A percentile compares a stretch with the other conserved stretches of the same genome.
These are phyloP conservation scores for Myrmecobius fasciatus DNA, from an alignment of 2,113 vertebrate species.

Conservation along the genomic window DNA sequence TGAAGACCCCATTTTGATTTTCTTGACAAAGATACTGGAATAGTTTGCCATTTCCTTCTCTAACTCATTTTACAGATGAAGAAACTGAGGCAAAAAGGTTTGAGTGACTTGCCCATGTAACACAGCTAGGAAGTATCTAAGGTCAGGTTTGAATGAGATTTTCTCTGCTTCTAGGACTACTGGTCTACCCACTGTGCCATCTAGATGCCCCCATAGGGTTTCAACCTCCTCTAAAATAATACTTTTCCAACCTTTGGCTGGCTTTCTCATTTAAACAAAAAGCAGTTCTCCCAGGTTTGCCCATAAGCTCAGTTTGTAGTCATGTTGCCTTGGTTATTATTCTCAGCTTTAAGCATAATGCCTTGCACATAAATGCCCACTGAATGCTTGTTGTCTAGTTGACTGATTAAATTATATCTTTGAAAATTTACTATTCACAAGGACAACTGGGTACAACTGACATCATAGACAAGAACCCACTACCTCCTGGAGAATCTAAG, in stretches of 20 bases:
- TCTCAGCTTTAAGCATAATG: neutral
- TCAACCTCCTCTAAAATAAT: neutral
- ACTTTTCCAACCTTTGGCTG: slow-evolving; percentile 18
- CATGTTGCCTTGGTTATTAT: neutral
- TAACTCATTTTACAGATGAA: neutral
- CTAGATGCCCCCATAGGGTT: too few relatives aligned
- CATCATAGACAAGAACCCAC: neutral
- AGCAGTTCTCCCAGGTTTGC: slow-evolving; percentile 33
- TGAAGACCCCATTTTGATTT: neutral
- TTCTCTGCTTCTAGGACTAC: neutral
- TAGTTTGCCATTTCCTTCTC: neutral
- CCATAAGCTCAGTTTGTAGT: slow-evolving; percentile 27
- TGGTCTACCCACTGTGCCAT: neutral
- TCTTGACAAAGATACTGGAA: neutral
- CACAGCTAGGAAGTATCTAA: neutral
- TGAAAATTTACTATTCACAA: neutral
- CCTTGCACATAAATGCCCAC: neutral
- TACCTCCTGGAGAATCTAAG: neutral
- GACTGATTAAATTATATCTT: neutral
- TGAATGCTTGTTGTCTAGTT: neutral
- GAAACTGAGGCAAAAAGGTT: neutral
- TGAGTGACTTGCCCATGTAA: neutral
- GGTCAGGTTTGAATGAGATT: neutral
- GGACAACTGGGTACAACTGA: neutral
- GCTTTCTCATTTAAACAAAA: slow-evolving; percentile 44